Base-by-base conservation (phyloP, 1,140 invertebrate species). In the Cydia pomonella region DNA sequence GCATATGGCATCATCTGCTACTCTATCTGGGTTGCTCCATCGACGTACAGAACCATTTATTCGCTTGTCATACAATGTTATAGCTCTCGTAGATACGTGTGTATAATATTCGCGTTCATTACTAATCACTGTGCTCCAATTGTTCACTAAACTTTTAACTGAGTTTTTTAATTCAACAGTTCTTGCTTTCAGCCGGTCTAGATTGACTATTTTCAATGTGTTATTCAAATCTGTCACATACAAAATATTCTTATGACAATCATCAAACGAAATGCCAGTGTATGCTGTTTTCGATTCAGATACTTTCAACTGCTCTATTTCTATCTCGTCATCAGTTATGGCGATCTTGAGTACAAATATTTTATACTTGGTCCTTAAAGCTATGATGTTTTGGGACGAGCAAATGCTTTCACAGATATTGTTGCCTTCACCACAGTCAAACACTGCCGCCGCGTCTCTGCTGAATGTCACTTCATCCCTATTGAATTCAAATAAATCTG, bases 181-280 rank as follows among this genome's bases (percentile, higher is more conserved):
- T 78, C 83, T 81, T 10, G 79, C 82, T 9, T 80, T 83, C 77
- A 92, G 78, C 75, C 87, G 85, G 29, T 92, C 88, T 73, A 90
- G 76, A 78, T 92, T 92, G 5, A 92, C 80, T 73, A 92, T 89
- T 63, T 77, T 85, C 33, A 92, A 73, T 38, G 84, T 85, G 25
- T 82, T 75, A 41, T 91, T 83, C 64, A 92, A 74, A 59, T 80
- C 83, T 64, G 86, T 88, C 0, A 87, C 79, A 83, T 92, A 91
- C 9, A 91, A 73, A 53, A 93, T 91, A 71, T 92, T 90, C 72
- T 83, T 89, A 73, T 92, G 90, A 74, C 82, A 80, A 23, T 78
- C 80, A 73, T 92, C 91, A 83, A 92, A 92, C n/a, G 85, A 81
- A 73, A 92, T 87, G 29, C 88, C 79, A 1, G 88, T 91, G 72